phyloP scores from a whole-genome alignment of 2,113 vertebrate species.

The Solea solea region DNA sequence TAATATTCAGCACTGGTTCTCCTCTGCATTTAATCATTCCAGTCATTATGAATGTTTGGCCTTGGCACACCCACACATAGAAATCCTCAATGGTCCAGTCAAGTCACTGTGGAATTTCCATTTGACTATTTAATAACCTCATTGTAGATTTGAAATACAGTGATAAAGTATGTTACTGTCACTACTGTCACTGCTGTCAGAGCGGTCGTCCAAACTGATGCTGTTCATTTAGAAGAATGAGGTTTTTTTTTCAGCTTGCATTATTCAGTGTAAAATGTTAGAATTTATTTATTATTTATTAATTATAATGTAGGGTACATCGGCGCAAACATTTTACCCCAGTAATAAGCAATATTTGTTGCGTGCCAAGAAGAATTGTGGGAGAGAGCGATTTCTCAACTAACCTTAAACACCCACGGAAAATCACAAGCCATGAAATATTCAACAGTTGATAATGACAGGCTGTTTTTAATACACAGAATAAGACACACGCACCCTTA shows the following conservation, averaged over 20 bases:
- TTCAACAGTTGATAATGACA: conserved; percentile 62
- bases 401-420: conserved; percentile 51
- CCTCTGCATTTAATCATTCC: conserved; percentile 65
- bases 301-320: conserved; percentile 25
- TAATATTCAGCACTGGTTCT: conserved; percentile 61
- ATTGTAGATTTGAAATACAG: conserved; percentile 42
- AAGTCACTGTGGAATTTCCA: conserved; percentile 53
- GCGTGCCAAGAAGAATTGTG: conserved; percentile 35
- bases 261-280: conserved; percentile 21
- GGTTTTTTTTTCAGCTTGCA: conserved; percentile 25
- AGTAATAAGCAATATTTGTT: conserved; percentile 33
- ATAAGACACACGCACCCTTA: conserved; percentile 56
- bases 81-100: conserved; percentile 43
- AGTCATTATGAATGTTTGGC: conserved; percentile 66
- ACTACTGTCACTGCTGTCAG: conserved; percentile 1
- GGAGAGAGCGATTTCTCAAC: conserved; percentile 43
- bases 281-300: conserved; percentile 10
- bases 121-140: conserved; percentile 49
- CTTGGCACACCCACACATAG: conserved; percentile 58
- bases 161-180: conserved; percentile 37
- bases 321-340: conserved; percentile 13
- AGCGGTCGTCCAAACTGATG: conserved; percentile 12
- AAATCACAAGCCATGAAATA: conserved; percentile 75
- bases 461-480: conserved; percentile 67
- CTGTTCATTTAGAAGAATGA: conserved; percentile 8